A percentile compares a stretch with the other conserved stretches of the same genome.
Evolutionary conservation across 2,888 invertebrate genomes (phyloP).

Genomic region (Dynastes maya): DNA sequence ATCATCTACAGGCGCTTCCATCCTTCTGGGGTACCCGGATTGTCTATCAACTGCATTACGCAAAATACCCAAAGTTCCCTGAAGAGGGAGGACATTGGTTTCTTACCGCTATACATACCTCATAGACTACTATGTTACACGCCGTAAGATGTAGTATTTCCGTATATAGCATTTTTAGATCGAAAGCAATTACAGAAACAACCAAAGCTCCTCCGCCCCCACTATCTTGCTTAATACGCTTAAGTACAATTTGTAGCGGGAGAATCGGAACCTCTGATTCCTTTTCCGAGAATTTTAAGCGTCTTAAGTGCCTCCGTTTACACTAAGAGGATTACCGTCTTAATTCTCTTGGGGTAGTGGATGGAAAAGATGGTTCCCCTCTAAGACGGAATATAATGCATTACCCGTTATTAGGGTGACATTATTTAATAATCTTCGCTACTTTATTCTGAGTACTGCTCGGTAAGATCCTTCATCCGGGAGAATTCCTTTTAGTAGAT

Average conservation of each 20-base stretch:
- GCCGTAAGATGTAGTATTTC: too few relatives aligned
- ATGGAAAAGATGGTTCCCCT: slow-evolving; percentile 33
- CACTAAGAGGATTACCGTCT: slow-evolving; percentile 38
- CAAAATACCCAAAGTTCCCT: too few relatives aligned
- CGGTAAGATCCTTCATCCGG: neutral
- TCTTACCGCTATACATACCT: too few relatives aligned
- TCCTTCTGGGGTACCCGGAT: too few relatives aligned
- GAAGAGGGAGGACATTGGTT: too few relatives aligned
- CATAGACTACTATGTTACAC: too few relatives aligned
- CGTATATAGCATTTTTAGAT: too few relatives aligned
- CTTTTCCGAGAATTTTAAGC: slow-evolving; percentile 28
- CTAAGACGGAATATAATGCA: slow-evolving; percentile 36
- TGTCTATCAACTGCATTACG: too few relatives aligned
- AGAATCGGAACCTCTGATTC: neutral
- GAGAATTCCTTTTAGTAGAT: neutral
- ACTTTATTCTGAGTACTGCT: neutral
- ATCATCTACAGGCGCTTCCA: too few relatives aligned
- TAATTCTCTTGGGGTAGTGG: slow-evolving; percentile 32
- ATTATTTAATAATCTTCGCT: slow-evolving; percentile 34
- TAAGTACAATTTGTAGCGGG: slow-evolving; percentile 20
- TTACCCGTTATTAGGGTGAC: slow-evolving; percentile 39
- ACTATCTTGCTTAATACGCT: slow-evolving; percentile 3
- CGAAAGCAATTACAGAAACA: too few relatives aligned
- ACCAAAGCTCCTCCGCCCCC: too few relatives aligned
- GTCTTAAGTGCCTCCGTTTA: slow-evolving; percentile 36